A percentile compares a stretch with the other conserved stretches of the same genome.
These are phyloP conservation scores for Gryllus longicercus DNA, from an alignment of 2,888 invertebrate genomes.

Conservation along the genomic window DNA sequence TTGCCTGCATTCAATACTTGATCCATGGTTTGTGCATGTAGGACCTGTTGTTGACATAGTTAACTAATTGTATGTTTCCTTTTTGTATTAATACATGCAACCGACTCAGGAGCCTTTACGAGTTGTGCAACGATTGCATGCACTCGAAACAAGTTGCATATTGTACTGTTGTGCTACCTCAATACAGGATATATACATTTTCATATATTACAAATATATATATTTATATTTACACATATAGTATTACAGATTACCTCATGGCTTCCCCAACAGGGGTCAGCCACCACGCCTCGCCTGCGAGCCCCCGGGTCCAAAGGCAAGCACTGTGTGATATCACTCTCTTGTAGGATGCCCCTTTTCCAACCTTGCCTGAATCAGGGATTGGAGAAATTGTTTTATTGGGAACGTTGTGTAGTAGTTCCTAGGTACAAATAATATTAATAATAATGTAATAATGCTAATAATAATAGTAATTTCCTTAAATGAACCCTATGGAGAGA, in stretches of 20 bases:
- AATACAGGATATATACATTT: conserved; percentile 30
- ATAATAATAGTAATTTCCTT: not conserved
- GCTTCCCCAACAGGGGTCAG: not conserved
- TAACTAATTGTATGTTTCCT: not conserved
- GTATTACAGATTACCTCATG: not conserved
- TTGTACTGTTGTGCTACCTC: conserved; percentile 17
- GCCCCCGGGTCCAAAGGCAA: not conserved
- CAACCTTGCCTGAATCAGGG: conserved; percentile 1
- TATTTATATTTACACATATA: conserved; percentile 24
- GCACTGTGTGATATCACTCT: not conserved
- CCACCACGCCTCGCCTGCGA: not conserved
- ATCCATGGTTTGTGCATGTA: conserved; percentile 5
- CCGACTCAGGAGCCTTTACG: conserved; percentile 3
- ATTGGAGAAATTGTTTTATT: not conserved
- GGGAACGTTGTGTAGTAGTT: not conserved
- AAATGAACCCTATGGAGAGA: not conserved
- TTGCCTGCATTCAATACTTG: not conserved
- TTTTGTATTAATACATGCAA: conserved; percentile 1
- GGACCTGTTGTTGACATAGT: conserved; percentile 1
- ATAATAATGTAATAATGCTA: conserved; percentile 11
- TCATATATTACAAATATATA: conserved; percentile 24
- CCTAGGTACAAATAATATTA: conserved; percentile 27
- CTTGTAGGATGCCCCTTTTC: not conserved
- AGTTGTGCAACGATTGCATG: not conserved
- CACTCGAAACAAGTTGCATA: not conserved